Base-by-base conservation (phyloP, 2,888 invertebrate species). In the Hemicrepidius hirtus region DNA sequence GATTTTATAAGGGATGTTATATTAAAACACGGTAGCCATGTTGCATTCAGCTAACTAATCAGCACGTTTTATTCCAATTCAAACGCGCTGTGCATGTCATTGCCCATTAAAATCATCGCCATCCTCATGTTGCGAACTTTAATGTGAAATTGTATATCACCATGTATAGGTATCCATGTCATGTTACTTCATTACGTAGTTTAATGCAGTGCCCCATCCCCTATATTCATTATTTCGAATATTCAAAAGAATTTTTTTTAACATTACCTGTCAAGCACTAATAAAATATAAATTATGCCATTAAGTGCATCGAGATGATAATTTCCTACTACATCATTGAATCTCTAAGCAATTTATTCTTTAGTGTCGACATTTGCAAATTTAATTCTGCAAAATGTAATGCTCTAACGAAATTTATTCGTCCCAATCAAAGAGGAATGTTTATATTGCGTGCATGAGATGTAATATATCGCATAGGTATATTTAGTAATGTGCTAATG, bases 401-500 rank as follows among this genome's bases (percentile, higher is more conserved):
- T 53, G 55, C 49, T 55, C 44, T 63, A 44, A 44, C 35, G 40
- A 83, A 85, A 85, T 85, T 85, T 85, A 85, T 85, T 85, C 83
- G 84, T 81, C 49, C 60, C 82, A 84, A 83, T 84, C 82, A 83
- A 83, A 84, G 80, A 84, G 84, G 84, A 84, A 84, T 85, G 84
- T 84, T 85, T 84, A 85, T 84, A 83, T 84, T 81, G 82, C 83
- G 68, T 79, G 80, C 81, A 80, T 80, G 77, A 79, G 84, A 84
- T 83, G 84, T 84, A 84, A 84, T 83, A 84, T 76, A 77, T 84
- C 80, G 77, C 80, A 84, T 84, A 84, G 78, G 77, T 78, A 79
- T 84, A 86, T 86, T 86, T 86, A 85, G 85, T 86, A 85, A 85
- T 83, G 85, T 82, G 85, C 83, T 86, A 86, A 86, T 86, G 85